Percentiles rank a stretch among this genome's conserved stretches.
These are phyloP conservation scores for Globodera ellingtonae DNA, from an alignment of 1,140 invertebrate genomes.

Conservation along the genomic window DNA sequence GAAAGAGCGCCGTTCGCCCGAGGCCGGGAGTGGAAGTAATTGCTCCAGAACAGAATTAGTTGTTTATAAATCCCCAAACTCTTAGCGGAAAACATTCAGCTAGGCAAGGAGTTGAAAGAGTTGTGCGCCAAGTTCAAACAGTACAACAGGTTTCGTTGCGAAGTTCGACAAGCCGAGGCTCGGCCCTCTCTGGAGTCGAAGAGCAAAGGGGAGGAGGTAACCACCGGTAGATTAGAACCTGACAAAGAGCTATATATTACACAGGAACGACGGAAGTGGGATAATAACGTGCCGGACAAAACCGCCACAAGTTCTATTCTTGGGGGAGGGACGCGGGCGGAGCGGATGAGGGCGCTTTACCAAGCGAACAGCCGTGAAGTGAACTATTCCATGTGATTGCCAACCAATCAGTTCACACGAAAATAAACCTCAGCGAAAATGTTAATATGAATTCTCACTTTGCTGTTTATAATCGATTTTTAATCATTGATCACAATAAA, in stretches of 20 bases:
- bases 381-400: slow-evolving; percentile 22
- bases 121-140: slow-evolving; percentile 15
- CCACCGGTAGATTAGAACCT: neutral
- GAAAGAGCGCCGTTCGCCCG: slow-evolving; percentile 13
- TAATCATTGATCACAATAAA: neutral
- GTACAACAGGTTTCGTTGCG: slow-evolving; percentile 27
- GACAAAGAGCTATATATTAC: neutral
- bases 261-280: neutral
- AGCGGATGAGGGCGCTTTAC: neutral
- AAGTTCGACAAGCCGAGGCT: slow-evolving; percentile 4
- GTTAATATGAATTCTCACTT: too few relatives aligned
- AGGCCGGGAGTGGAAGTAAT: slow-evolving; percentile 8
- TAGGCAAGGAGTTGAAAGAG: neutral
- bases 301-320: too few relatives aligned
- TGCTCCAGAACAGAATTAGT: neutral
- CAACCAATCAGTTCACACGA: too few relatives aligned
- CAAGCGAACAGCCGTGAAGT: slow-evolving; percentile 13
- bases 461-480: too few relatives aligned
- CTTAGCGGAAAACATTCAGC: neutral
- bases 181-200: slow-evolving; percentile 9
- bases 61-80: neutral
- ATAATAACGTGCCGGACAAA: too few relatives aligned
- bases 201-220: neutral
- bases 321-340: slow-evolving; percentile 5
- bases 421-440: too few relatives aligned